A percentile compares a stretch with the other conserved stretches of the same genome.
Evolutionary conservation across 1,140 invertebrate species (phyloP).

Genomic region (Platyura marginata): DNA sequence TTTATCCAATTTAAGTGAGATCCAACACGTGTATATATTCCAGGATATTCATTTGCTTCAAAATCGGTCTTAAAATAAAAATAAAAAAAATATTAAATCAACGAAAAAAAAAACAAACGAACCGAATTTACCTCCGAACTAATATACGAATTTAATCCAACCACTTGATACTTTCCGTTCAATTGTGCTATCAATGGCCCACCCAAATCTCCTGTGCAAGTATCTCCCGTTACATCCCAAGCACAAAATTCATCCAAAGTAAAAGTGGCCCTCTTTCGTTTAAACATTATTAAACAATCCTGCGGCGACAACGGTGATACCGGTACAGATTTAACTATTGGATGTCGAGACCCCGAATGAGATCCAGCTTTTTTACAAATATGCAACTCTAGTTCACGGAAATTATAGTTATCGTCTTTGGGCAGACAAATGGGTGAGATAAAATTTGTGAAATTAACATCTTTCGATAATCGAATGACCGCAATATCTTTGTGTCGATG

Average conservation of each 20-base stretch:
- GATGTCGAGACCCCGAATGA: too few relatives aligned
- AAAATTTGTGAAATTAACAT: neutral
- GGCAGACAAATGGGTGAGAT: neutral
- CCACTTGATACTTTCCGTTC: neutral
- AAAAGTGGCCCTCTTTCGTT: neutral
- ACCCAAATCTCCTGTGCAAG: neutral
- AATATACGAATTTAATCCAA: conserved; percentile 1
- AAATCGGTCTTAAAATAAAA: neutral
- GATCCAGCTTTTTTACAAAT: neutral
- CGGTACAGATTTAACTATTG: neutral
- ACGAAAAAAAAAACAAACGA: neutral
- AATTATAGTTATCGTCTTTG: conserved; percentile 1
- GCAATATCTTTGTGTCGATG: neutral
- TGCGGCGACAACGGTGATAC: neutral
- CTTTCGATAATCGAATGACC: neutral
- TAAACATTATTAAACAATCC: neutral
- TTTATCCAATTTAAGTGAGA: neutral
- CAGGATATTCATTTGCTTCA: neutral
- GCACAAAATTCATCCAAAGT: neutral
- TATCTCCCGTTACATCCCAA: neutral
- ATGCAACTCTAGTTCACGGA: neutral
- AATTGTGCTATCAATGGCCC: neutral
- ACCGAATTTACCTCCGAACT: neutral
- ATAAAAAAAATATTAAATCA: neutral
- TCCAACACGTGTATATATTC: neutral